These are phyloP conservation scores for Macrosoma leucophasiata DNA, from an alignment of 2,888 invertebrate species.

Conservation along the genomic window DNA sequence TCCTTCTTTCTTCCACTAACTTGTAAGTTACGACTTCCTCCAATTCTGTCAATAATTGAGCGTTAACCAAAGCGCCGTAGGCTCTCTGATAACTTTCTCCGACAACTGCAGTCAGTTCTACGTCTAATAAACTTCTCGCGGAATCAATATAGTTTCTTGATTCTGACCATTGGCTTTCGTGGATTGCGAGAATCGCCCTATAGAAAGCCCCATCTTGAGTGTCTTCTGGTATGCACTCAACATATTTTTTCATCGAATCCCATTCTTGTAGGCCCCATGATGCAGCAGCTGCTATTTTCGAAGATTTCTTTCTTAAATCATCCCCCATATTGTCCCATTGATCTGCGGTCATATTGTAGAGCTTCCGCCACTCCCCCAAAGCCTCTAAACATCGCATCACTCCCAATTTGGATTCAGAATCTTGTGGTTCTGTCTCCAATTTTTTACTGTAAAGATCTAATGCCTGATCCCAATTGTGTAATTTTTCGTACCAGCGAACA, in stretches of 20 bases:
- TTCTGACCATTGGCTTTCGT: slow-evolving; percentile 82
- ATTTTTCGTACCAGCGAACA: slow-evolving; percentile 98
- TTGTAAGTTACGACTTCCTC: slow-evolving; percentile 99
- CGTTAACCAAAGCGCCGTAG: slow-evolving; percentile 95
- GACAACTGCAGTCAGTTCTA: slow-evolving; percentile 96
- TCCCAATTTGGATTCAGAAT: slow-evolving; percentile 90
- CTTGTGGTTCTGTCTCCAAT: slow-evolving; percentile 78
- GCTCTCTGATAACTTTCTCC: slow-evolving; percentile 97
- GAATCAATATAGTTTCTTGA: slow-evolving; percentile 91
- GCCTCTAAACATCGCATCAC: slow-evolving; percentile 98
- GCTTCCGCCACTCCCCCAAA: slow-evolving; percentile 95
- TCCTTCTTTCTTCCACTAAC: slow-evolving; percentile 92
- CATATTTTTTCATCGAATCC: slow-evolving; percentile 95
- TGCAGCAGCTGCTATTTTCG: slow-evolving; percentile 94
- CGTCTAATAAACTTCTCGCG: slow-evolving; percentile 94
- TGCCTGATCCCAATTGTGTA: slow-evolving; percentile 99
- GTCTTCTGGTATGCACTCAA: slow-evolving; percentile 89
- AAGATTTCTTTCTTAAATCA: slow-evolving; percentile 78
- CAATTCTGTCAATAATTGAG: slow-evolving; percentile 96
- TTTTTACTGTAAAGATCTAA: slow-evolving; percentile 89
- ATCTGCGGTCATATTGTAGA: slow-evolving; percentile 87
- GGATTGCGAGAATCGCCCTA: slow-evolving; percentile 92
- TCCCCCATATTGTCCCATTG: slow-evolving; percentile 65
- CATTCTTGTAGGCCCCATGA: slow-evolving; percentile 97
- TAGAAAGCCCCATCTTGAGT: slow-evolving; percentile 97